Evolutionary conservation across 2,888 invertebrate species (phyloP).

Genomic region (Charanyca ferruginea): DNA sequence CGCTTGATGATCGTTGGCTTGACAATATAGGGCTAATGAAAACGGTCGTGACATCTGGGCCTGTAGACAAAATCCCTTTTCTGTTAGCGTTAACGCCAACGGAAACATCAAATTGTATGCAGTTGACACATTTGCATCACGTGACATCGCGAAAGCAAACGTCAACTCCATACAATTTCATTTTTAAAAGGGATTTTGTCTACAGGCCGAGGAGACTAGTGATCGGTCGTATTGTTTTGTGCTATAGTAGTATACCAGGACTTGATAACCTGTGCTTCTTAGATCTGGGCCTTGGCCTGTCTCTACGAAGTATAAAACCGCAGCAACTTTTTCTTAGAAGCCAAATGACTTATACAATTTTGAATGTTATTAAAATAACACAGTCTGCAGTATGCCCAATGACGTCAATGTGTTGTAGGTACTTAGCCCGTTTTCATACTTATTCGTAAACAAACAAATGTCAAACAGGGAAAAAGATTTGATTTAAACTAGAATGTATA

Average conservation of each 20-base stretch:
- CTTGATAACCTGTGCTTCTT: constrained; percentile 3
- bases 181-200: too few species aligned
- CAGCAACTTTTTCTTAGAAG: constrained; percentile 22
- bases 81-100: too few species aligned
- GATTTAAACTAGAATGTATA: constrained; percentile 9
- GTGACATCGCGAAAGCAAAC: too few species aligned
- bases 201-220: too few species aligned
- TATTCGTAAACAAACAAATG: constrained; percentile 9
- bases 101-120: too few species aligned
- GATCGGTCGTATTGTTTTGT: neutral
- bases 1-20: constrained; percentile 5
- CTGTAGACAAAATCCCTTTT: too few species aligned
- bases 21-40: too few species aligned
- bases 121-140: too few species aligned
- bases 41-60: too few species aligned
- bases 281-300: constrained; percentile 16
- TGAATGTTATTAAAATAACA: constrained; percentile 40
- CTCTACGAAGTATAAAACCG: constrained; percentile 24
- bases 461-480: constrained; percentile 31
- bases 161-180: too few species aligned
- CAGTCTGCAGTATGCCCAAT: constrained; percentile 14
- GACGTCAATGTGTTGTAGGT: constrained; percentile 46
- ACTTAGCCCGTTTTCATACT: constrained; percentile 19
- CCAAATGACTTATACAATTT: constrained; percentile 25
- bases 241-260: neutral